Conservation (phyloP, 2,797 vertebrate genomes). For the Lutjanus argentimaculatus region DNA sequence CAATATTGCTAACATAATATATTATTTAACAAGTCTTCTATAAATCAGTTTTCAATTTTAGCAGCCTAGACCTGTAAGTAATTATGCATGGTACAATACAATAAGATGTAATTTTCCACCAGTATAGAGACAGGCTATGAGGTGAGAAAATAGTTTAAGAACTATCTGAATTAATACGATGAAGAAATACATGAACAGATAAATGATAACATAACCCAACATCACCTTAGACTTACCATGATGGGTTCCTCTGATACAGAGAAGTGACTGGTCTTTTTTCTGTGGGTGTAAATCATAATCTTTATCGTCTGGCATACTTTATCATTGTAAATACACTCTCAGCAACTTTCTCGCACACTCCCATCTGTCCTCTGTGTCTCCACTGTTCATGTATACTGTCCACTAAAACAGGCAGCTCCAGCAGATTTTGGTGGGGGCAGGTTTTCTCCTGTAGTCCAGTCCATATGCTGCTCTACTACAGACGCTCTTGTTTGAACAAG, state of each 20-base stretch:
- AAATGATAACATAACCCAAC: not conserved
- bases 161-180: too few species aligned
- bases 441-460: conserved; percentile 32
- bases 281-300: not conserved
- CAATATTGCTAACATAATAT: too few species aligned
- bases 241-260: not conserved
- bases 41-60: not conserved
- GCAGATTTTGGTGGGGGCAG: conserved; percentile 11
- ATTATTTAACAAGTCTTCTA: not conserved
- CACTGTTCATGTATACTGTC: conserved; percentile 1
- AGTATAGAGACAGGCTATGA: not conserved
- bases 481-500: conserved; percentile 78
- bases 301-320: not conserved
- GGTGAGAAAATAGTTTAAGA: not conserved
- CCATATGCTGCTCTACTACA: conserved; percentile 21
- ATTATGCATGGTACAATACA: not conserved
- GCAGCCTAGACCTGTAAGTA: not conserved
- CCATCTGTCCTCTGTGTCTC: conserved; percentile 26
- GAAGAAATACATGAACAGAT: not conserved
- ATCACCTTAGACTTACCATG: not conserved
- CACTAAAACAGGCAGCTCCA: conserved; percentile 13
- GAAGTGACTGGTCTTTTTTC: not conserved
- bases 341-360: conserved; percentile 16
- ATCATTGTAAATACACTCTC: not conserved
- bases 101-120: not conserved